These are phyloP conservation scores for Papilio aristodemus DNA, from an alignment of 1,140 invertebrate genomes.

Conservation along the genomic window DNA sequence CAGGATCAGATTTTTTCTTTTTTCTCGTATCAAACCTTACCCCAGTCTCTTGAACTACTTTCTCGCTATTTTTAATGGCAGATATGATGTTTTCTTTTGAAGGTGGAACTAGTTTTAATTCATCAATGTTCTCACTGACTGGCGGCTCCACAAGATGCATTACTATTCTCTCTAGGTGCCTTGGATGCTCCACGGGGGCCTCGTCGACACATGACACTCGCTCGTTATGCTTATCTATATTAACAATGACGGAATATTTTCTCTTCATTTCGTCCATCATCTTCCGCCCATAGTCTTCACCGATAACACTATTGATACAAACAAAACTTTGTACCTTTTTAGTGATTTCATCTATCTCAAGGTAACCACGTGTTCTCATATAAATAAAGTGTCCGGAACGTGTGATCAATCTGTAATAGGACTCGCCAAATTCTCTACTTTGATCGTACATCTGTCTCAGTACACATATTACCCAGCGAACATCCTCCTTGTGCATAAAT, in stretches of 20 bases:
- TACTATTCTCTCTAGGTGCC: slow-evolving; percentile 84
- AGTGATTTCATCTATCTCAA: slow-evolving; percentile 88
- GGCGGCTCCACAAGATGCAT: slow-evolving; percentile 84
- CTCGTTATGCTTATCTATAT: slow-evolving; percentile 70
- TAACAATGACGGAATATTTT: slow-evolving; percentile 86
- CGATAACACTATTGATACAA: slow-evolving; percentile 90
- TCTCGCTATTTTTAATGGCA: slow-evolving; percentile 74
- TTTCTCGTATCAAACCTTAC: slow-evolving; percentile 70
- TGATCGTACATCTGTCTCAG: slow-evolving; percentile 92
- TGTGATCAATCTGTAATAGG: slow-evolving; percentile 90
- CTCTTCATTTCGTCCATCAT: slow-evolving; percentile 89
- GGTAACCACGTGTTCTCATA: slow-evolving; percentile 88
- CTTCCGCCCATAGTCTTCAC: slow-evolving; percentile 85
- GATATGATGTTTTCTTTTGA: slow-evolving; percentile 73
- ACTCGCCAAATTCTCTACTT: slow-evolving; percentile 88
- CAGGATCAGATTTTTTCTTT: slow-evolving; percentile 61
- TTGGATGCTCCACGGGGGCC: slow-evolving; percentile 84
- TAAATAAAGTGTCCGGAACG: slow-evolving; percentile 91
- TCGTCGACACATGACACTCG: slow-evolving; percentile 61
- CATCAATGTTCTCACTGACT: slow-evolving; percentile 66
- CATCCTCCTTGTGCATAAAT: slow-evolving; percentile 94
- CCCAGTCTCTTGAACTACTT: slow-evolving; percentile 68
- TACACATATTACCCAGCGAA: slow-evolving; percentile 91
- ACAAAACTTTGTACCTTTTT: slow-evolving; percentile 91
- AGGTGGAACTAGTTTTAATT: slow-evolving; percentile 66